A percentile compares a stretch with the other conserved stretches of the same genome.
Evolutionary conservation across 2,113 vertebrate species (phyloP).

Genomic region (Equus quagga): DNA sequence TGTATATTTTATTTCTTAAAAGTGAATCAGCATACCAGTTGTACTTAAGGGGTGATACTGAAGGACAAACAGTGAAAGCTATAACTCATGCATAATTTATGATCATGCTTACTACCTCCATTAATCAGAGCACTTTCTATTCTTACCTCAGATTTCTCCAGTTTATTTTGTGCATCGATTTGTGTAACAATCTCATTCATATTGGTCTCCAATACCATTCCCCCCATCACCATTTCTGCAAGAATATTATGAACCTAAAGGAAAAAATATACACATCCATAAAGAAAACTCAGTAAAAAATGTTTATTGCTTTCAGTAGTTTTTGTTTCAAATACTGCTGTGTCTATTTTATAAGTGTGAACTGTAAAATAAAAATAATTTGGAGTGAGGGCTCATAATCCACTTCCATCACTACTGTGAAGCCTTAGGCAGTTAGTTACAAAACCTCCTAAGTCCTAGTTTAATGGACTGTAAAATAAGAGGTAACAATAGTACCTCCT

Average conservation of each 20-base stretch:
- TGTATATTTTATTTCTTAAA: not conserved
- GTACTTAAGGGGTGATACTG: slow-evolving; percentile 48
- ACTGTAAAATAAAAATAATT: slow-evolving; percentile 16
- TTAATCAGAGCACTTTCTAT: slow-evolving; percentile 6
- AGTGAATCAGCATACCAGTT: slow-evolving; percentile 58
- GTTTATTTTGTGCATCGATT: slow-evolving; percentile 98
- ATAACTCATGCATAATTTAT: slow-evolving; percentile 76
- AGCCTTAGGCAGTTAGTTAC: not conserved
- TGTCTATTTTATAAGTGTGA: not conserved
- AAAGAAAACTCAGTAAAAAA: slow-evolving; percentile 44
- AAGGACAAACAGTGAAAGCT: slow-evolving; percentile 67
- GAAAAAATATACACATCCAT: slow-evolving; percentile 13
- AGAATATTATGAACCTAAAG: slow-evolving; percentile 98
- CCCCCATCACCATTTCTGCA: slow-evolving; percentile 99
- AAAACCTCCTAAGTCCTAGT: not conserved
- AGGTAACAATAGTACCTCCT: not conserved
- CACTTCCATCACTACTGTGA: not conserved
- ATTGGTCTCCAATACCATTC: slow-evolving; percentile 99
- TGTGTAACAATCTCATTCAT: slow-evolving; percentile 99
- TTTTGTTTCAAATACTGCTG: slow-evolving; percentile 23
- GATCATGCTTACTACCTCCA: slow-evolving; percentile 79
- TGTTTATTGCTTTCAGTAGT: not conserved
- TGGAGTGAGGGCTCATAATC: not conserved
- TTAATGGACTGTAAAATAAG: slow-evolving; percentile 27
- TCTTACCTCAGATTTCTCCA: slow-evolving; percentile 99